Conservation (phyloP, 2,888 invertebrate genomes). For the Hypomecis atomaria region DNA sequence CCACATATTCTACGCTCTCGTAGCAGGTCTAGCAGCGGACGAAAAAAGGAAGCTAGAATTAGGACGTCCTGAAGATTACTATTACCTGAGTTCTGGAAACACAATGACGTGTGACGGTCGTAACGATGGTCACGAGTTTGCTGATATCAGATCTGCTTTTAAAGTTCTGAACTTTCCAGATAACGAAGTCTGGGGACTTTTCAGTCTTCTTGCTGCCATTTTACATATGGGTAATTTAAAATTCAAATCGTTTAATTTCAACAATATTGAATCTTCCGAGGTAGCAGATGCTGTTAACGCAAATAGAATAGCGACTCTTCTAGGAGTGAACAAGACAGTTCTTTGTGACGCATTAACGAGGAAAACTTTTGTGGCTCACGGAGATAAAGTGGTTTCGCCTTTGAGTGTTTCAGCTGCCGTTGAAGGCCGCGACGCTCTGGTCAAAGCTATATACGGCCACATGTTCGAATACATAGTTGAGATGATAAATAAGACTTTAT, state of each 20-base stretch:
- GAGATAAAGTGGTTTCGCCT: conserved; percentile 91
- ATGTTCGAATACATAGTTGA: conserved; percentile 95
- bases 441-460: conserved; percentile 96
- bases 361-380: conserved; percentile 93
- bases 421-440: conserved; percentile 96
- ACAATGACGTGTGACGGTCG: conserved; percentile 91
- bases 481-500: conserved; percentile 94
- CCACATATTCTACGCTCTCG: conserved; percentile 96
- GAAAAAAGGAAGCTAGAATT: conserved; percentile 92
- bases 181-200: conserved; percentile 92
- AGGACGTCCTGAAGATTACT: conserved; percentile 89
- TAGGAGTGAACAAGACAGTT: conserved; percentile 88
- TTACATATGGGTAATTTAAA: conserved; percentile 96
- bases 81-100: conserved; percentile 92
- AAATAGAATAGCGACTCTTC: conserved; percentile 88
- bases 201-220: conserved; percentile 93
- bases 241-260: conserved; percentile 89
- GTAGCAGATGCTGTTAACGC: conserved; percentile 89
- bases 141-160: conserved; percentile 96
- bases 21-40: conserved; percentile 91
- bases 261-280: conserved; percentile 95
- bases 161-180: conserved; percentile 95
- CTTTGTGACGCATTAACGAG: conserved; percentile 93
- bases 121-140: conserved; percentile 93
- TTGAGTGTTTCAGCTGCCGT: conserved; percentile 90